Evolutionary conservation across 2,113 vertebrate species (phyloP).

Genomic region (Amphilophus citrinellus): DNA sequence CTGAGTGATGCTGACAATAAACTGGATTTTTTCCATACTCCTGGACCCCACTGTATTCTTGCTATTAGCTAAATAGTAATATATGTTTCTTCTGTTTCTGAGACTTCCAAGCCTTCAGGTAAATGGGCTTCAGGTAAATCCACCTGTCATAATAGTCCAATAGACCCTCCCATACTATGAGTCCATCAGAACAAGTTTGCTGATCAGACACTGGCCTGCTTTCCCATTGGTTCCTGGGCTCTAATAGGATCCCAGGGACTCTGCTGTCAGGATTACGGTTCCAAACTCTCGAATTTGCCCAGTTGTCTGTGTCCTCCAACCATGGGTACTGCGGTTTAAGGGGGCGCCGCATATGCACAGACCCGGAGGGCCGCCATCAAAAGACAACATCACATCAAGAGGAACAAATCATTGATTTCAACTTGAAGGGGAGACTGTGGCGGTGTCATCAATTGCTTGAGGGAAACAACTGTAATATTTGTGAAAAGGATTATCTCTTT

Average conservation of each 20-base stretch:
- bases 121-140: slow-evolving; percentile 35
- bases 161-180: slow-evolving; percentile 45
- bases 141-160: slow-evolving; percentile 49
- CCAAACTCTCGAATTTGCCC: slow-evolving; percentile 72
- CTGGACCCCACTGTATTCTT: not conserved
- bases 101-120: not conserved
- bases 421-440: not conserved
- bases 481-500: slow-evolving; percentile 50
- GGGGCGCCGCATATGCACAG: slow-evolving; percentile 42
- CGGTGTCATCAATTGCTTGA: slow-evolving; percentile 6
- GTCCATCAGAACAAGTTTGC: slow-evolving; percentile 78
- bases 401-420: slow-evolving; percentile 44
- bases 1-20: not conserved
- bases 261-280: slow-evolving; percentile 75
- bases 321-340: slow-evolving; percentile 79
- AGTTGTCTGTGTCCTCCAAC: slow-evolving; percentile 73
- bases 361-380: slow-evolving; percentile 54
- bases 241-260: slow-evolving; percentile 84
- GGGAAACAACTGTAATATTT: slow-evolving; percentile 10
- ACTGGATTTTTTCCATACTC: not conserved
- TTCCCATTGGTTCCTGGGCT: slow-evolving; percentile 79
- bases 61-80: not conserved
- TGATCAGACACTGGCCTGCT: slow-evolving; percentile 83
- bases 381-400: slow-evolving; percentile 44
- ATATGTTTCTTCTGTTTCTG: slow-evolving; percentile 1